Evolutionary conservation across 2,888 invertebrate genomes (phyloP).

Genomic region (Boloria selene): DNA sequence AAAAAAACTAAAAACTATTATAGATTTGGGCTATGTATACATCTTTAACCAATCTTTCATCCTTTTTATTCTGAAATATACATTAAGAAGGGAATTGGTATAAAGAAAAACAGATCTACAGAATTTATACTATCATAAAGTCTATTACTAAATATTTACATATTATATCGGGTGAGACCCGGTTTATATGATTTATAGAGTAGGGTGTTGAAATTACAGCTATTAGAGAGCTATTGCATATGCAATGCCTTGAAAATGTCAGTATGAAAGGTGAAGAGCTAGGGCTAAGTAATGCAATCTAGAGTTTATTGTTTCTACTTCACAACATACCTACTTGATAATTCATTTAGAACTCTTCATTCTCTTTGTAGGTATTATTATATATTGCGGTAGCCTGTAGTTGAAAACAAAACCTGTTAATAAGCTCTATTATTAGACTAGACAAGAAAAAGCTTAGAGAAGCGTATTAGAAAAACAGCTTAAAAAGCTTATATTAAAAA

Average conservation of each 20-base stretch:
- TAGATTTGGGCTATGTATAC: no score
- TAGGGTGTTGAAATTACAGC: slow-evolving; percentile 19
- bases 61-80: not conserved
- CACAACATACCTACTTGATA: slow-evolving; percentile 1
- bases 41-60: no score
- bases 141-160: not conserved
- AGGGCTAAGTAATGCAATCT: slow-evolving; percentile 4
- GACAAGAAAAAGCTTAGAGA: no score
- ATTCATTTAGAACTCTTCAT: not conserved
- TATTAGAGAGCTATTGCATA: slow-evolving; percentile 35
- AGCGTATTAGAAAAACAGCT: no score
- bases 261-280: slow-evolving; percentile 32
- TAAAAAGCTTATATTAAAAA: no score
- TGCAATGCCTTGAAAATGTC: slow-evolving; percentile 40
- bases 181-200: slow-evolving; percentile 1
- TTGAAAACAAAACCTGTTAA: no score
- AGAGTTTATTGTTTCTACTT: slow-evolving; percentile 15
- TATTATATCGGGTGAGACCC: not conserved
- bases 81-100: not conserved
- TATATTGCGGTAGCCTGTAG: no score
- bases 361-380: no score
- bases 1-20: no score
- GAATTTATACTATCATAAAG: no score
- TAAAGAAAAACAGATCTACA: not conserved
- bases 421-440: no score